Evolutionary conservation across 2,113 vertebrate species (phyloP).

Genomic region (Cyanoramphus novaezelandiae): DNA sequence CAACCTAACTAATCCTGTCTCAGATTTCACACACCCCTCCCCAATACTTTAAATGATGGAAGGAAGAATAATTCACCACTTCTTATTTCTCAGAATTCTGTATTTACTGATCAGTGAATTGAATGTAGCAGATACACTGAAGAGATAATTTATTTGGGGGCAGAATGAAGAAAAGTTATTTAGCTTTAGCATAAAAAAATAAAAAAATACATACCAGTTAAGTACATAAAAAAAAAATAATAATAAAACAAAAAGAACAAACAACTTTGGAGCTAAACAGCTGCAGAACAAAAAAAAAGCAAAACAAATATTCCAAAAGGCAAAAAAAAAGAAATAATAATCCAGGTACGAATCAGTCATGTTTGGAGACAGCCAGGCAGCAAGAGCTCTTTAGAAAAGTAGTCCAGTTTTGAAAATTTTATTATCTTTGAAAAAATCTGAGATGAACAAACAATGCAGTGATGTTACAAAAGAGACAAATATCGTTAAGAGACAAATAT

Average conservation of each 20-base stretch:
- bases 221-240: neutral
- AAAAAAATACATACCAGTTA: neutral
- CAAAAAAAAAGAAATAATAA: neutral
- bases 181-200: neutral
- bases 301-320: neutral
- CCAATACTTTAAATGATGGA: neutral
- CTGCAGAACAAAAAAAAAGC: neutral
- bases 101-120: neutral
- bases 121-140: neutral
- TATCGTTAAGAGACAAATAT: neutral
- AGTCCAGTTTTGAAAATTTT: neutral
- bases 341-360: neutral
- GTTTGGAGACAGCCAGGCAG: fast-evolving
- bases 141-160: neutral
- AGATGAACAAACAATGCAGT: neutral
- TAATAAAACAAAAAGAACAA: neutral
- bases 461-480: neutral
- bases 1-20: neutral
- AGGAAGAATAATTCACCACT: neutral
- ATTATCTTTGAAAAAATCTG: neutral
- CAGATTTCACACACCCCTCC: neutral
- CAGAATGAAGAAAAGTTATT: neutral
- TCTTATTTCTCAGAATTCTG: neutral
- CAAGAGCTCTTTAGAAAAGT: neutral
- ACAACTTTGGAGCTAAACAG: neutral